Evolutionary conservation across 92 coral and sea anemone species (phyloP).

Genomic region (Nematostella vectensis): DNA sequence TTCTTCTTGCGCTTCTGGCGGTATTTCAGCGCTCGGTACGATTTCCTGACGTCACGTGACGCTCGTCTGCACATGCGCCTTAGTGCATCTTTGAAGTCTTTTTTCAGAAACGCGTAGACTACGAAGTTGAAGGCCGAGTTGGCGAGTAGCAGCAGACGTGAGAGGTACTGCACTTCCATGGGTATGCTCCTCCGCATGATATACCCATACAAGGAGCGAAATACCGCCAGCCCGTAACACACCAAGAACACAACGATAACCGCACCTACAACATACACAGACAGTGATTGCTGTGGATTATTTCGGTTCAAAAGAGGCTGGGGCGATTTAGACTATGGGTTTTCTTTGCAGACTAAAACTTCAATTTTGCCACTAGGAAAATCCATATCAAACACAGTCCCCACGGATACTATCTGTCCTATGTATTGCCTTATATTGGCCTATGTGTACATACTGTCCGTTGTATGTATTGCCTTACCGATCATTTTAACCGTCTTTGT

Average conservation of each 20-base stretch:
- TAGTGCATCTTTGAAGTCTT: slow-evolving; percentile 12
- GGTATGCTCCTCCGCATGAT: slow-evolving; percentile 7
- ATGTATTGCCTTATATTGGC: too few relatives aligned
- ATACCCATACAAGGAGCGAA: slow-evolving; percentile 4
- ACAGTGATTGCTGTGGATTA: not conserved
- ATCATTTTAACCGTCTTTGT: too few relatives aligned
- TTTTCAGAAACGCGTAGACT: slow-evolving; percentile 25
- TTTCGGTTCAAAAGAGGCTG: too few relatives aligned
- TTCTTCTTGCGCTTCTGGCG: too few relatives aligned
- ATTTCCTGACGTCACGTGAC: not conserved
- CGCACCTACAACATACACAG: slow-evolving; percentile 13
- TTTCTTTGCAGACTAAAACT: too few relatives aligned
- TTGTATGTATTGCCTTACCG: too few relatives aligned
- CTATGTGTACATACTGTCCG: too few relatives aligned
- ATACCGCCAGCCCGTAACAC: slow-evolving; percentile 15
- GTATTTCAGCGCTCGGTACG: too few relatives aligned
- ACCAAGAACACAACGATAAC: slow-evolving; percentile 16
- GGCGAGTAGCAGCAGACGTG: slow-evolving; percentile 14
- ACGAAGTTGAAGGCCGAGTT: slow-evolving; percentile 25
- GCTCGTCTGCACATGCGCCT: slow-evolving; percentile 4
- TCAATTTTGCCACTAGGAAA: too few relatives aligned
- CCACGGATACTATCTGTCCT: too few relatives aligned
- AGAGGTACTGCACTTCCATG: slow-evolving; percentile 2
- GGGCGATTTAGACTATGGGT: too few relatives aligned
- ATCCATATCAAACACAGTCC: too few relatives aligned